Evolutionary conservation across 2,113 vertebrate genomes (phyloP).

Genomic region (Hippocampus comes): DNA sequence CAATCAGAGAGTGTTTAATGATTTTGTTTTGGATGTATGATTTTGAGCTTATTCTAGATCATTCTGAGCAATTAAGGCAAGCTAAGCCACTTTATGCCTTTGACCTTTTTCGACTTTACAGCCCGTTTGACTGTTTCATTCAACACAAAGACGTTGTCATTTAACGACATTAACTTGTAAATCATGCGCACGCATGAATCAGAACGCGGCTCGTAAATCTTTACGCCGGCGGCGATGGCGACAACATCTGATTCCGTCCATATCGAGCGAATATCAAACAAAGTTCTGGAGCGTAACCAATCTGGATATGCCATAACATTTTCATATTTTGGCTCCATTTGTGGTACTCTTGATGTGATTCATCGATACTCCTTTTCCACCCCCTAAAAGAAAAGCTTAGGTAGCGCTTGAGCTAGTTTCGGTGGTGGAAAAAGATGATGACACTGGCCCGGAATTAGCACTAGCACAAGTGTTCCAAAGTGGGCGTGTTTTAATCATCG

Average conservation of each 20-base stretch:
- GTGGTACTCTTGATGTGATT: too few species aligned
- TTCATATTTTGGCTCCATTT: not conserved
- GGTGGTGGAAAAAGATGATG: too few species aligned
- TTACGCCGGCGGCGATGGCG: too few species aligned
- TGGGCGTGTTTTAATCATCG: not conserved
- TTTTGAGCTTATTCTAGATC: not conserved
- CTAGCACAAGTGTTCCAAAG: not conserved
- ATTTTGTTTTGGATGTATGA: not conserved
- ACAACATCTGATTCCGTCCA: not conserved
- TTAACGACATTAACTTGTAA: not conserved
- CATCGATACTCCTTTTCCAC: too few species aligned
- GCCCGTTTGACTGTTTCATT: not conserved
- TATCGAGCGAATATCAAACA: not conserved
- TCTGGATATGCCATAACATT: constrained; percentile 25
- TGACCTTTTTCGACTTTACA: not conserved
- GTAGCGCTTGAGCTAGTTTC: too few species aligned
- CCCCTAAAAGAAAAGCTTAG: too few species aligned
- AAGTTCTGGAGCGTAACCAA: constrained; percentile 2
- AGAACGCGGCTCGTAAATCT: not conserved
- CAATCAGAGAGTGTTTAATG: not conserved
- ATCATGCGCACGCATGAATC: not conserved
- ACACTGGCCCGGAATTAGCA: too few species aligned
- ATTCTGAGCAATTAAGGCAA: not conserved
- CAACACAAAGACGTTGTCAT: not conserved
- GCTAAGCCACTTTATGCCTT: not conserved